phyloP scores from a whole-genome alignment of 2,797 vertebrate genomes.

The Etheostoma nigrum region DNA sequence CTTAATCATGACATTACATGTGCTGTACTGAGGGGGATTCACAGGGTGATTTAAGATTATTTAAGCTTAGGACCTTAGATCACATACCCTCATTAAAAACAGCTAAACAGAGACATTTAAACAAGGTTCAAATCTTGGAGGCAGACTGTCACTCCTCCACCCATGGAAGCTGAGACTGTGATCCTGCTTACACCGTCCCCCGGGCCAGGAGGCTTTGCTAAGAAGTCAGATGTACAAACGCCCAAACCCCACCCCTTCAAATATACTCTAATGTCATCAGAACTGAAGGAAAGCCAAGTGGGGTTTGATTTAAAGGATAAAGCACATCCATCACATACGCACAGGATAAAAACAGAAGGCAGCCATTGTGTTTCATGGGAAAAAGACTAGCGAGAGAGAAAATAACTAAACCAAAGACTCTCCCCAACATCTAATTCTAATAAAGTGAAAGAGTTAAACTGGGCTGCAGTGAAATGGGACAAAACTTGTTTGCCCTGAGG shows the following conservation, averaged over 20 bases:
- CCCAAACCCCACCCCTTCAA: conserved; percentile 74
- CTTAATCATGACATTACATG: conserved; percentile 83
- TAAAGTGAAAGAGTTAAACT: conserved; percentile 74
- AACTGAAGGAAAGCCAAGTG: conserved; percentile 78
- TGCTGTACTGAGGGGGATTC: conserved; percentile 76
- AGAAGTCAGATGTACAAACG: conserved; percentile 80
- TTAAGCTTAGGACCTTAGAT: conserved; percentile 82
- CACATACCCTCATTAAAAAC: conserved; percentile 83
- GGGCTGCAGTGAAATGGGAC: conserved; percentile 77
- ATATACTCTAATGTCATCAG: conserved; percentile 79
- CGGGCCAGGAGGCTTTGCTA: conserved; percentile 78
- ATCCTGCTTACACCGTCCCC: conserved; percentile 79
- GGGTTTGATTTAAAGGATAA: conserved; percentile 82
- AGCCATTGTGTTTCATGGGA: conserved; percentile 71
- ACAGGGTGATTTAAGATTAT: conserved; percentile 81
- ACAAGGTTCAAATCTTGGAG: conserved; percentile 80
- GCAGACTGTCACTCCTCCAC: conserved; percentile 75
- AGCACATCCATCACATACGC: conserved; percentile 71
- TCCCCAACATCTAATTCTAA: conserved; percentile 66
- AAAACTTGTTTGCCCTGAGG: conserved; percentile 76
- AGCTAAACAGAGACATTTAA: conserved; percentile 85
- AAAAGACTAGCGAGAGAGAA: conserved; percentile 58
- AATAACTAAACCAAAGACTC: conserved; percentile 66
- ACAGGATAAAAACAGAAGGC: conserved; percentile 65
- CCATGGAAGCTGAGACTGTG: conserved; percentile 75